Base-by-base conservation (phyloP, 2,797 vertebrate species). In the Fringilla coelebs region DNA sequence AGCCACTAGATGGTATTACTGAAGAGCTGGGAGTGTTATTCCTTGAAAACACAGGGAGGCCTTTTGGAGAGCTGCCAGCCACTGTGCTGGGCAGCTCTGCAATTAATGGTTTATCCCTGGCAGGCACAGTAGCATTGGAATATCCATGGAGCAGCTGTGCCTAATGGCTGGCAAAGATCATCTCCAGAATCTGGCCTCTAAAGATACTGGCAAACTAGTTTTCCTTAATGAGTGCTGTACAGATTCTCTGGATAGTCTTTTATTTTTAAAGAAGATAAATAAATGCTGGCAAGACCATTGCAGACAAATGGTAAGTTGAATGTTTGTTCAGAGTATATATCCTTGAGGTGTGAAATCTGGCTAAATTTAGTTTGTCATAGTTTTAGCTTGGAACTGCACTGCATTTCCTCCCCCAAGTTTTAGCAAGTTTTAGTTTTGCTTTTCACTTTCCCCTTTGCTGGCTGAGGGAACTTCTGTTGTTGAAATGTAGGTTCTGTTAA, bases 191-290 rank as follows among this genome's bases (percentile, higher is more conserved):
- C 21, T 73, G 57, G 45, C 46, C 55, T 94, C 72, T 74, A 55
- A 94, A 86, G 55, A 19, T 66, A 75, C 45, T 1, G 2, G 24
- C 49, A 68, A 89, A 54, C 63, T 73, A 89, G 63, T 93, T 97
- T 96, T 97, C 97, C 98, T 98, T 98, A 98, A 96, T 83, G 94
- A 72, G 4, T 94, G 79, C 90, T 95, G 96, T 97, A 99, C 98
- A 99, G 99, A 99, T 97, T 98, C 98, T 93, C 97, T 99, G 97
- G 99, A 99, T 97, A 99, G 98, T 85, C 98, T 99, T 91, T 98
- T 99, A 80, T 98, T 98, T 96, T 92, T 98, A 93, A 98, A 97
- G 97, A 97, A 98, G 95, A 97, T 97, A 89, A 97, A 96, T 89
- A 97, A 94, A 55, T 98, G 98, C 83, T 98, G 98, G 98, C 98